These are phyloP conservation scores for Peromyscus polionotus DNA, from an alignment of 2,113 vertebrate genomes.

Conservation along the genomic window DNA sequence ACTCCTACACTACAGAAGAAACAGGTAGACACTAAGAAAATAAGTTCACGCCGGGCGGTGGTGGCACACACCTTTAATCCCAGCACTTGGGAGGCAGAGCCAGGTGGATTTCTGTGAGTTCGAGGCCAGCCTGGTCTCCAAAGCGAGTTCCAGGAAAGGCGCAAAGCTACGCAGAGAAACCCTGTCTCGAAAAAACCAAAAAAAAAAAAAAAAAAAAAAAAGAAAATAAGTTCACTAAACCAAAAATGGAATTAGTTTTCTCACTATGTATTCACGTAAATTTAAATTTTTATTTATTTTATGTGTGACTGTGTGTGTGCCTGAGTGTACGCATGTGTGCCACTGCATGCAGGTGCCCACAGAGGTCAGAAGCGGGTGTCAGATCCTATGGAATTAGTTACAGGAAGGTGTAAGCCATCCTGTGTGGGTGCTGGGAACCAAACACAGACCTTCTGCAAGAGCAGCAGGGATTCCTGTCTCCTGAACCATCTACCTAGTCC, in stretches of 20 bases:
- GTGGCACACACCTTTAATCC: too few species aligned
- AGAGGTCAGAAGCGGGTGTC: neutral
- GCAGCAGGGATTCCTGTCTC: too few species aligned
- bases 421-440: neutral
- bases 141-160: too few species aligned
- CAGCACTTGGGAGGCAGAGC: too few species aligned
- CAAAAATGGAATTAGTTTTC: slow-evolving; percentile 31
- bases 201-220: neutral
- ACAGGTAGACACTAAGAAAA: slow-evolving; percentile 59
- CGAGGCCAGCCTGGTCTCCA: too few species aligned
- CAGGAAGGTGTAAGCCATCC: neutral
- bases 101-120: too few species aligned
- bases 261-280: slow-evolving; percentile 13
- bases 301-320: neutral
- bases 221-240: slow-evolving; percentile 47
- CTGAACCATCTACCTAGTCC: neutral
- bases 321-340: neutral
- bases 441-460: too few species aligned
- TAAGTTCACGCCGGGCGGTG: neutral
- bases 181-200: too few species aligned
- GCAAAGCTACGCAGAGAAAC: too few species aligned
- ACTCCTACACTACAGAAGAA: neutral
- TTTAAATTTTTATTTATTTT: neutral
- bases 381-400: neutral
- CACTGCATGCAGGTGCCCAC: neutral